A percentile compares a stretch with the other conserved stretches of the same genome.
These are phyloP conservation scores for Panurus biarmicus DNA, from an alignment of 2,113 vertebrate species.

Conservation along the genomic window DNA sequence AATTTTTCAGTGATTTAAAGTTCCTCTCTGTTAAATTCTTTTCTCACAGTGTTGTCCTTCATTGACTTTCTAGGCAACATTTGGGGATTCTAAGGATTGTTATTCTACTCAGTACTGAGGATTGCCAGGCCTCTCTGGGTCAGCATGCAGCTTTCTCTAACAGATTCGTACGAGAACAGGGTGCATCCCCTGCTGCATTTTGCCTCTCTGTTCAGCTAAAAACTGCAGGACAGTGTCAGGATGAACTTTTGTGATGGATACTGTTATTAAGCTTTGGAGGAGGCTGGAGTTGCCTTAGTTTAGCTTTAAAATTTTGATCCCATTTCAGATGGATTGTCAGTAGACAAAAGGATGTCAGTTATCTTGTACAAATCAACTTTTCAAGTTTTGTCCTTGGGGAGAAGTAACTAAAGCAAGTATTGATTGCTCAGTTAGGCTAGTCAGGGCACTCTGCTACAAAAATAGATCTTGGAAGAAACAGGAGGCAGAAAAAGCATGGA, in stretches of 20 bases:
- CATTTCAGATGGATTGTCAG: background rate
- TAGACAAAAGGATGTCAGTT: background rate
- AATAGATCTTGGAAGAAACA: background rate
- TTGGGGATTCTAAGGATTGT: background rate
- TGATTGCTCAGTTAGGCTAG: background rate
- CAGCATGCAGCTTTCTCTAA: background rate
- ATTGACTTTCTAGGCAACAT: background rate
- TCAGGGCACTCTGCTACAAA: background rate
- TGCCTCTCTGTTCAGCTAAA: background rate
- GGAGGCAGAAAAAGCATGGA: background rate
- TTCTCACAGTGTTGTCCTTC: background rate
- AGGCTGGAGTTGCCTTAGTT: background rate
- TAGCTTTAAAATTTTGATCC: background rate
- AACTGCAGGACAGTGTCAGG: background rate
- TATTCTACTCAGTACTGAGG: background rate
- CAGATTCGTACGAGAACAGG: background rate
- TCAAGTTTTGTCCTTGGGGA: background rate
- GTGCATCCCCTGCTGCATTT: background rate
- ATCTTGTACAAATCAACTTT: background rate
- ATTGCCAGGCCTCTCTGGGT: background rate
- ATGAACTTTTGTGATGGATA: background rate
- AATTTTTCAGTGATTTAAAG: background rate
- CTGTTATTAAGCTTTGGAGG: background rate
- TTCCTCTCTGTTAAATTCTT: background rate
- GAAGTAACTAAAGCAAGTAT: conserved; percentile 5